These are phyloP conservation scores for Lutraria lutraria DNA, from an alignment of 2,888 invertebrate genomes.

Conservation along the genomic window DNA sequence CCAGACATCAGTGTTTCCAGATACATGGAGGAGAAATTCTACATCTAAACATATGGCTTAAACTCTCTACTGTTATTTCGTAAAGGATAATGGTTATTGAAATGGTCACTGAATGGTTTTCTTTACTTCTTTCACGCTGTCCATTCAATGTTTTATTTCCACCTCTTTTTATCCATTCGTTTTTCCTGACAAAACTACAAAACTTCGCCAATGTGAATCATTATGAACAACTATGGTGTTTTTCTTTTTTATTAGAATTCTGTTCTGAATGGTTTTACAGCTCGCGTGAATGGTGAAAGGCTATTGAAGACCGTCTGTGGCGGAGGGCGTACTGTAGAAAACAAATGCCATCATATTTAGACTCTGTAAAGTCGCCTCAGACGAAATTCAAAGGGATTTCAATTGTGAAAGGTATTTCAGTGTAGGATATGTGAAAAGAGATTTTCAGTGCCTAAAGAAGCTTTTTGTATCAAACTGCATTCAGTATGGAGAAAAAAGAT, in stretches of 20 bases:
- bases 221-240: constrained; percentile 14
- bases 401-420: constrained; percentile 55
- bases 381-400: constrained; percentile 44
- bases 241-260: constrained; percentile 33
- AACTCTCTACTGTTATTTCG: constrained; percentile 41
- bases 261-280: neutral
- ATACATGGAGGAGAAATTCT: neutral
- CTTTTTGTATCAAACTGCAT: constrained; percentile 64
- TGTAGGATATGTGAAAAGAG: constrained; percentile 51
- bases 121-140: constrained; percentile 22
- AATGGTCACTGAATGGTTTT: constrained; percentile 34
- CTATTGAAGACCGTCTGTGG: constrained; percentile 24
- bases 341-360: constrained; percentile 50
- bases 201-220: constrained; percentile 35
- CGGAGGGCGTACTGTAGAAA: constrained; percentile 11
- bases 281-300: constrained; percentile 19
- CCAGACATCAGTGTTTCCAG: neutral
- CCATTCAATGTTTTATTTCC: constrained; percentile 38
- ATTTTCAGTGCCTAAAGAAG: constrained; percentile 36
- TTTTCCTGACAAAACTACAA: constrained; percentile 48
- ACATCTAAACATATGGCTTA: constrained; percentile 45
- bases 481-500: constrained; percentile 47
- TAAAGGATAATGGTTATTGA: constrained; percentile 36
- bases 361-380: constrained; percentile 49
- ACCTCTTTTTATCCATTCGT: constrained; percentile 14